Evolutionary conservation across 2,797 vertebrate species (phyloP).

Genomic region (Leptodactylus fallax): DNA sequence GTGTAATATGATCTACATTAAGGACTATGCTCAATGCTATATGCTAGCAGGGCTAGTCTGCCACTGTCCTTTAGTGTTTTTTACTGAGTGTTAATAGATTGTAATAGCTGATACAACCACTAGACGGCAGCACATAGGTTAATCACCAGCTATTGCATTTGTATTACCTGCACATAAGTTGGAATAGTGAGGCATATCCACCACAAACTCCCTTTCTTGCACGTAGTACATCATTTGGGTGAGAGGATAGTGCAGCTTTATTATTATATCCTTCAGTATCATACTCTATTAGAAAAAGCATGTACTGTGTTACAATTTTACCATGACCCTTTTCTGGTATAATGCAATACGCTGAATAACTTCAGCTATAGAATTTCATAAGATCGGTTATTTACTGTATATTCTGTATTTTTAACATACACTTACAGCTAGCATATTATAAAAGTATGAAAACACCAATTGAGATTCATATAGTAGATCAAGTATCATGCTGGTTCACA

Average conservation of each 20-base stretch:
- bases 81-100: not conserved
- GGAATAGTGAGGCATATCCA: constrained; percentile 78
- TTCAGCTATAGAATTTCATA: not conserved
- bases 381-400: too few species aligned
- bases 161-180: constrained; percentile 62
- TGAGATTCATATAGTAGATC: too few species aligned
- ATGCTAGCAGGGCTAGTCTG: too few species aligned
- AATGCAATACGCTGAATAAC: not conserved
- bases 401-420: too few species aligned
- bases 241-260: constrained; percentile 69
- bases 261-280: constrained; percentile 74
- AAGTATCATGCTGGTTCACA: too few species aligned
- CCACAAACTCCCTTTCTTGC: constrained; percentile 77
- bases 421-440: too few species aligned
- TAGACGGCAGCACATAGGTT: not conserved
- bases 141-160: not conserved
- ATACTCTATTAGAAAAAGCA: constrained; percentile 70
- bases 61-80: not conserved
- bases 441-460: too few species aligned
- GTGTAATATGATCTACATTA: too few species aligned
- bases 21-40: too few species aligned
- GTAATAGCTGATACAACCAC: not conserved
- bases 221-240: constrained; percentile 72
- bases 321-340: not conserved
- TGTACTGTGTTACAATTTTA: not conserved